Base-by-base conservation (phyloP, 2,888 invertebrate genomes). In the Matsumyia berberina region DNA sequence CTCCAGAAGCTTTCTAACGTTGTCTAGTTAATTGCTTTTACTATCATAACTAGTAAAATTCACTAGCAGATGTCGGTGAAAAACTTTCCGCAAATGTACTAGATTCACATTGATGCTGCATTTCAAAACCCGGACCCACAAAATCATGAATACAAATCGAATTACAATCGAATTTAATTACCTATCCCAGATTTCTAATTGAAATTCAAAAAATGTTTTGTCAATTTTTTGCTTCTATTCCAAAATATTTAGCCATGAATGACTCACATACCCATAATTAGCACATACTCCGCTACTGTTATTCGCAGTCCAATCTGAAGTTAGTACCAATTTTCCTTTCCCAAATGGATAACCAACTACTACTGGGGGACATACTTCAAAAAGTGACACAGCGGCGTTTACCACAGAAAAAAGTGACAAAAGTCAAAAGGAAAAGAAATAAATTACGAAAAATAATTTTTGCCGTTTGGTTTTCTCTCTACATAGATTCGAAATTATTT, bases 301-400 rank as follows among this genome's bases (percentile, higher is more conserved):
- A 19, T 29, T n/a, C 12, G 29, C 24, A 11, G 42, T 37, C 12
- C 49, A 19, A 49, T 44, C 67, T 17, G 76, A 77, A 77, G 76
- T 69, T 77, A 77, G 76, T 77, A 53, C 8, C 76, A 42, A 67
- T 67, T 77, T 2, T 0, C 0, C 15, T 2, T 0, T 33, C 17
- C 11, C 29, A 29, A 60, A 72, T 58, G 51, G 64, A 67, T 37
- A 60, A 77, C 42, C 77, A 51, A 57, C 81, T 76, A 81, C 44
- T 77, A 72, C 70, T 64, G 51, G 33, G 57, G 46, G 37, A 77
- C 35, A 66, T 67, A 73, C 78, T 83, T 83, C 73, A 82, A 60
- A 82, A 82, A 77, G 51, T 83, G 82, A 78, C 82, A 78, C 82
- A 77, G 78, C 82, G 66, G 82, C 67, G 76, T 69, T 77, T 77